These are phyloP conservation scores for Coptotermes formosanus DNA, from an alignment of 1,140 invertebrate genomes.

Conservation along the genomic window DNA sequence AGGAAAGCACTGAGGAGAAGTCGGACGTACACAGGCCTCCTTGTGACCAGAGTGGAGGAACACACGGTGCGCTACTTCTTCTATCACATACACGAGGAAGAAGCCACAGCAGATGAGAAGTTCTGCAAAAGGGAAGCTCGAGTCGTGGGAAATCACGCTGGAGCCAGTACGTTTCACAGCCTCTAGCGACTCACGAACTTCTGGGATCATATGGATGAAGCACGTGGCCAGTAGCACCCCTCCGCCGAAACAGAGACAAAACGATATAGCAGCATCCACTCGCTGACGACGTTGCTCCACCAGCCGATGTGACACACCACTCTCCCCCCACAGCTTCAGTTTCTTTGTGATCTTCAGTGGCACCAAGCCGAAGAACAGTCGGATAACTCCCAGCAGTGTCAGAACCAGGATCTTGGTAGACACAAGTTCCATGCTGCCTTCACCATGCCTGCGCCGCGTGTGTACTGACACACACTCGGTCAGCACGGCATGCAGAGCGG, in stretches of 20 bases:
- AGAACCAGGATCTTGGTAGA: constrained; percentile 28
- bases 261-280: constrained; percentile 32
- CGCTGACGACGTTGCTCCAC: not conserved
- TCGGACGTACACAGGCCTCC: not conserved
- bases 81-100: constrained; percentile 57
- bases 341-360: constrained; percentile 29
- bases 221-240: constrained; percentile 82
- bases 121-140: constrained; percentile 50
- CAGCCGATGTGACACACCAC: not conserved
- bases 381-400: constrained; percentile 24
- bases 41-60: constrained; percentile 3
- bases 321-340: constrained; percentile 24
- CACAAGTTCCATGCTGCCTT: constrained; percentile 21
- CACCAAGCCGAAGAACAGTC: constrained; percentile 27
- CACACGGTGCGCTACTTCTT: constrained; percentile 52
- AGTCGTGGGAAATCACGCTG: constrained; percentile 15
- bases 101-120: constrained; percentile 56
- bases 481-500: not conserved
- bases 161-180: constrained; percentile 16
- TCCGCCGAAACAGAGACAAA: constrained; percentile 73
- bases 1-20: not conserved
- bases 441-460: not conserved
- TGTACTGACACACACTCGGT: not conserved
- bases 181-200: constrained; percentile 54
- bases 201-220: constrained; percentile 79